These are phyloP conservation scores for Limnephilus lunatus DNA, from an alignment of 2,888 invertebrate genomes.

Conservation along the genomic window DNA sequence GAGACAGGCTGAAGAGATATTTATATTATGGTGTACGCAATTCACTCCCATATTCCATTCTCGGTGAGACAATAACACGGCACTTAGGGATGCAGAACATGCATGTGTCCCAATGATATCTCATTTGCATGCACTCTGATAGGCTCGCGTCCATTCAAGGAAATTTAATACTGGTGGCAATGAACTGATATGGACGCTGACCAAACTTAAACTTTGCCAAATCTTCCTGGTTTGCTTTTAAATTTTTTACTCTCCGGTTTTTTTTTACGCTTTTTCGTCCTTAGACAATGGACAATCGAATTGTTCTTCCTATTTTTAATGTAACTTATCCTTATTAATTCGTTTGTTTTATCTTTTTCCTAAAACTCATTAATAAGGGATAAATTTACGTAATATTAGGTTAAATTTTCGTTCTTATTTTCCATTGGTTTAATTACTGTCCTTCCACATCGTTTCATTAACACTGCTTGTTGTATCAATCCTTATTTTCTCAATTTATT, in stretches of 20 bases:
- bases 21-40: conserved; percentile 31
- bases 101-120: conserved; percentile 18
- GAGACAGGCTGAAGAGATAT: conserved; percentile 4
- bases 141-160: conserved; percentile 19
- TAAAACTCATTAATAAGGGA: too few relatives aligned
- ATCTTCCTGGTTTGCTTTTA: not conserved
- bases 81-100: conserved; percentile 6
- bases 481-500: too few relatives aligned
- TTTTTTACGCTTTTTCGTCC: not conserved
- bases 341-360: too few relatives aligned
- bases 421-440: too few relatives aligned
- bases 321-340: not conserved
- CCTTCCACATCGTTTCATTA: too few relatives aligned
- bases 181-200: not conserved
- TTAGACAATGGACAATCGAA: not conserved
- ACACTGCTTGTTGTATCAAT: too few relatives aligned
- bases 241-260: not conserved
- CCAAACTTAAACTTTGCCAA: not conserved
- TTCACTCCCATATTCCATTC: conserved; percentile 1
- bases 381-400: too few relatives aligned
- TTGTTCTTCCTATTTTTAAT: not conserved
- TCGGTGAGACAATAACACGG: not conserved
- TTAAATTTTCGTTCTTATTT: too few relatives aligned
- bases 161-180: not conserved
- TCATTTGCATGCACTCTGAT: conserved; percentile 11